Conservation (phyloP, 1,140 invertebrate species). For the Harlomillsia oculata region DNA sequence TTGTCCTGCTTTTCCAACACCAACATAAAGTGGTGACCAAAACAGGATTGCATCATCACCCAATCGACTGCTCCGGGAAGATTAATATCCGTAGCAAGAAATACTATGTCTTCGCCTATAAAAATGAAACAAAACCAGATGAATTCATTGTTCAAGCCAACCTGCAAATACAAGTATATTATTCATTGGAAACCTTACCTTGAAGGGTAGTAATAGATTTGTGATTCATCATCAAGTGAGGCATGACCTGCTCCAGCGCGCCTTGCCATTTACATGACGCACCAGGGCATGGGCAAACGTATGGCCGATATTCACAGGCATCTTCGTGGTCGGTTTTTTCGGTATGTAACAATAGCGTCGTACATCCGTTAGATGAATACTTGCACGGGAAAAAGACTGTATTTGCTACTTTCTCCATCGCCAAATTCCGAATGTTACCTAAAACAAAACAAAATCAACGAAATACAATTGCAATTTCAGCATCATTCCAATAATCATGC, state of each 20-base stretch:
- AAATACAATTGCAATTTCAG: constrained; percentile 2
- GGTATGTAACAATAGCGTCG: constrained; percentile 81
- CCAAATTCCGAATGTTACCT: constrained; percentile 95
- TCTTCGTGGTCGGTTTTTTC: constrained; percentile 98
- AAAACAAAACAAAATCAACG: constrained; percentile 29
- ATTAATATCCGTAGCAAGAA: constrained; percentile 98
- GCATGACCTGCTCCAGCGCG: constrained; percentile 89
- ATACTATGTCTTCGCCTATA: constrained; percentile 91
- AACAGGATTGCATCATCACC: constrained; percentile 99
- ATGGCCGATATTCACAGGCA: constrained; percentile 92
- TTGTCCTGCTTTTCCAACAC: constrained; percentile 99
- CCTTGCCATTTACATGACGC: constrained; percentile 99
- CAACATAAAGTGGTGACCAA: constrained; percentile 97
- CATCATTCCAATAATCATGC: neutral
- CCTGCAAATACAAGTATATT: neutral
- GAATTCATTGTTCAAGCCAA: neutral
- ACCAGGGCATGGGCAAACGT: constrained; percentile 95
- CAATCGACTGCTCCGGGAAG: constrained; percentile 98
- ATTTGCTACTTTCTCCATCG: constrained; percentile 98
- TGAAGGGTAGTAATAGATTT: constrained; percentile 98
- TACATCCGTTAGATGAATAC: constrained; percentile 92
- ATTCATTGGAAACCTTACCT: constrained; percentile 40
- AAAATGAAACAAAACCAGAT: constrained; percentile 2
- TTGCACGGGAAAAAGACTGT: constrained; percentile 99
- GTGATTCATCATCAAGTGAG: constrained; percentile 92